Evolutionary conservation across 2,797 vertebrate species (phyloP), one percentile per base, ranked within the genome.

Genomic region (Dendrocincla tyrannina): DNA sequence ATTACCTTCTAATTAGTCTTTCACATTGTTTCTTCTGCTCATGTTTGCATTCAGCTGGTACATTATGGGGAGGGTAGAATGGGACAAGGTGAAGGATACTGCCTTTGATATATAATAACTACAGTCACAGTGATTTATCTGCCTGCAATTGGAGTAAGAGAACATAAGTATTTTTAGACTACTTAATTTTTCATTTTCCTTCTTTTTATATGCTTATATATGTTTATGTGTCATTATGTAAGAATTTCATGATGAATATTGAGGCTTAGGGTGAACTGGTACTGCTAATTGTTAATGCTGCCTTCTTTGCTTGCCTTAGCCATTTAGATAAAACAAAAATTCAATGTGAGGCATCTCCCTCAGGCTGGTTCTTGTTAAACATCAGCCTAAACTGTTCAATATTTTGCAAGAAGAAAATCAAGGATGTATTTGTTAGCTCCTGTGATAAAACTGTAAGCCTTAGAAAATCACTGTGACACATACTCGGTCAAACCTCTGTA

Each of bases 1-100:
- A 5, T 91, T 95, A n/a, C 49, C 35, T 75, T 80, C 81, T 88
- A 74, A 74, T 91, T 95, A 77, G 52, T 69, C 44, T 88, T 92
- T 75, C 19, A 53, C 20, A 11, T 72, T 63, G 52, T 55, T 95
- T 81, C n/a, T 70, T 4, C 33, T 91, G 58, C 67, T 52, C 7
- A 9, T 64, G 44, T 94, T 92, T 72, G 58, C 68, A 46, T 95
- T 94, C 56, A 85, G 20, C 23, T 93, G 37, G 32, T 85, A 69
- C 5, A 4, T 85, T 73, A 56, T 32, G 17, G 56, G 67, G 78
- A 85, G 33, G 72, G 82, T 77, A 28, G 49, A 88, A 70, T 55
- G 53, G 32, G 37, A 64, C 27, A 60, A 89, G 85, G 13, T 83
- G 35, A 81, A 64, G 24, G 10, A 73, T 93, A 62, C 9, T 73